Evolutionary conservation across 2,888 invertebrate genomes (phyloP).

Genomic region (Temnothorax ravouxi): DNA sequence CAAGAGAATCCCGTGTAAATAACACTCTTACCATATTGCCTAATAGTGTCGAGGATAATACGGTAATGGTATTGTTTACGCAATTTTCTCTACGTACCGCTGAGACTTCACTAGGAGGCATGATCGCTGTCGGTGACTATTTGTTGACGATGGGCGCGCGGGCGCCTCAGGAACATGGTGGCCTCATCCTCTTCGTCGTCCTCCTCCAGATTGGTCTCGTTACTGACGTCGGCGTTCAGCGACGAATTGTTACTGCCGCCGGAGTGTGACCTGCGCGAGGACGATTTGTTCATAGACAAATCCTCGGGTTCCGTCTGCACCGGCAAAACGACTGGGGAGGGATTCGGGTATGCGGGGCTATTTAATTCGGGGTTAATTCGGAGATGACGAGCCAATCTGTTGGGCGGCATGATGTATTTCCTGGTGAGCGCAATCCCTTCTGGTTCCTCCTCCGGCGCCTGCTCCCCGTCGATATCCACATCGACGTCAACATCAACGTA

Average conservation of each 20-base stretch:
- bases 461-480: not conserved
- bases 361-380: conserved; percentile 71
- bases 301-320: conserved; percentile 98
- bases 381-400: conserved; percentile 77
- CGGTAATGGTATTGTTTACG: not conserved
- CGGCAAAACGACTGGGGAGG: conserved; percentile 87
- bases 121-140: conserved; percentile 62
- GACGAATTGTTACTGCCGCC: conserved; percentile 87
- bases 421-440: not conserved
- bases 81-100: conserved; percentile 30
- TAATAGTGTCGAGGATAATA: not conserved
- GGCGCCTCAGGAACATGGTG: conserved; percentile 86
- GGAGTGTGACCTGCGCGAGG: conserved; percentile 85
- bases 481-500: conserved; percentile 67
- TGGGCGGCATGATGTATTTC: not conserved
- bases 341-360: conserved; percentile 78
- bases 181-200: conserved; percentile 88
- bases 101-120: conserved; percentile 78
- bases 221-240: conserved; percentile 85
- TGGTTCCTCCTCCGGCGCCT: not conserved
- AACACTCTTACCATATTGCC: not conserved
- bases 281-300: conserved; percentile 89
- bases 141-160: conserved; percentile 31
- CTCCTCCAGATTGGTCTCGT: conserved; percentile 87
- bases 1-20: not conserved